Conservation (phyloP, 2,113 vertebrate species). For the Pomatorhinus ruficollis region DNA sequence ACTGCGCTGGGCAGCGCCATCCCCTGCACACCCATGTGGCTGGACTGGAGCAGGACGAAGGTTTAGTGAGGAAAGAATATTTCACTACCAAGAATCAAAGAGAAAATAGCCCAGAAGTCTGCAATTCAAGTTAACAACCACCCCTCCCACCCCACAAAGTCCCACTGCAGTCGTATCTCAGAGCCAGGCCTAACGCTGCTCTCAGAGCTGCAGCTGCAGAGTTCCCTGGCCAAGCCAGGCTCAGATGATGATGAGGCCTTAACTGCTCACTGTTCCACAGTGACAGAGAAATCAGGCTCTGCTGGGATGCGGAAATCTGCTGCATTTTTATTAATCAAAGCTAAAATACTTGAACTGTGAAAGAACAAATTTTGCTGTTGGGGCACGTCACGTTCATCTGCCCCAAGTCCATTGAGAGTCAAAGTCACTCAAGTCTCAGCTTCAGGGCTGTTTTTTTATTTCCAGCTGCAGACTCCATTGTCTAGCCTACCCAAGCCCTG, state of each 20-base stretch:
- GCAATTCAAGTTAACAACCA: background rate
- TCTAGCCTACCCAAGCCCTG: background rate
- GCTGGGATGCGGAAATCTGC: background rate
- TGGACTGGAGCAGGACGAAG: background rate
- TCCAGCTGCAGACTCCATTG: background rate
- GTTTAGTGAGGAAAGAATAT: background rate
- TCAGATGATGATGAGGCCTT: background rate
- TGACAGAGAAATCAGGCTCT: background rate
- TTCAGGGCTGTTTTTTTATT: background rate
- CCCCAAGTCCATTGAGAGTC: background rate
- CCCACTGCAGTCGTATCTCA: background rate
- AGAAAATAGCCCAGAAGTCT: background rate
- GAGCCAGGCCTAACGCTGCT: background rate
- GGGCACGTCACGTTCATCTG: background rate
- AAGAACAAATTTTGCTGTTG: background rate
- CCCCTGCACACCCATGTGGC: background rate
- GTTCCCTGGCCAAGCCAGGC: background rate
- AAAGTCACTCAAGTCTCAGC: background rate
- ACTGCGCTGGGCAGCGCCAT: background rate
- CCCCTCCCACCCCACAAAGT: background rate
- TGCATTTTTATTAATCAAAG: background rate
- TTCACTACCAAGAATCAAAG: background rate
- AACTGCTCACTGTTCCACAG: background rate
- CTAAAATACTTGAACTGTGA: background rate
- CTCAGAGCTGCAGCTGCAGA: constrained; percentile 38